phyloP scores from a whole-genome alignment of 2,888 invertebrate species.

The Petrophora chlorosata region DNA sequence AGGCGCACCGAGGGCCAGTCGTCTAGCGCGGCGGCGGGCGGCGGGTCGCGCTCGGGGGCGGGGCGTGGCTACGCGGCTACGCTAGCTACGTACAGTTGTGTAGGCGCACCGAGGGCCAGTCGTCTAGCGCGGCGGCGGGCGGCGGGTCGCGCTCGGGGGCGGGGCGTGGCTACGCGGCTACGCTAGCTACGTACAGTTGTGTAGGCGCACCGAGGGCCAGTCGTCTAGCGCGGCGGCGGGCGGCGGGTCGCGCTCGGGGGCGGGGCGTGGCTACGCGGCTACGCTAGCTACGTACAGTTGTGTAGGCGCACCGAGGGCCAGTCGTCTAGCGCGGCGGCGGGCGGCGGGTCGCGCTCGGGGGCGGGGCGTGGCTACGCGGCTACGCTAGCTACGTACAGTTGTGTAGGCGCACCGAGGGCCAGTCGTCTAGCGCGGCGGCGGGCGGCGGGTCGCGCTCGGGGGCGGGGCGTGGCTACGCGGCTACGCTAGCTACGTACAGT shows the following conservation, averaged over 20 bases:
- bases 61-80: too few relatives aligned
- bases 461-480: constrained; percentile 5
- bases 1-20: too few relatives aligned
- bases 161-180: constrained; percentile 20
- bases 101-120: too few relatives aligned
- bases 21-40: constrained; percentile 29
- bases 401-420: not conserved
- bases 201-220: constrained; percentile 69
- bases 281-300: constrained; percentile 37
- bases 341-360: constrained; percentile 59
- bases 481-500: constrained; percentile 12
- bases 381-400: constrained; percentile 12
- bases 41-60: constrained; percentile 31
- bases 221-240: constrained; percentile 40
- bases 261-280: constrained; percentile 42
- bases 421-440: constrained; percentile 15
- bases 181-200: constrained; percentile 37
- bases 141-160: too few relatives aligned
- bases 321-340: constrained; percentile 65
- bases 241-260: constrained; percentile 28
- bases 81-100: too few relatives aligned
- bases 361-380: constrained; percentile 3
- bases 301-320: too few relatives aligned
- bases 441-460: constrained; percentile 19
- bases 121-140: too few relatives aligned